Evolutionary conservation across 2,113 vertebrate species (phyloP), one percentile per base, ranked within the genome.

Genomic region (Poecile atricapillus): DNA sequence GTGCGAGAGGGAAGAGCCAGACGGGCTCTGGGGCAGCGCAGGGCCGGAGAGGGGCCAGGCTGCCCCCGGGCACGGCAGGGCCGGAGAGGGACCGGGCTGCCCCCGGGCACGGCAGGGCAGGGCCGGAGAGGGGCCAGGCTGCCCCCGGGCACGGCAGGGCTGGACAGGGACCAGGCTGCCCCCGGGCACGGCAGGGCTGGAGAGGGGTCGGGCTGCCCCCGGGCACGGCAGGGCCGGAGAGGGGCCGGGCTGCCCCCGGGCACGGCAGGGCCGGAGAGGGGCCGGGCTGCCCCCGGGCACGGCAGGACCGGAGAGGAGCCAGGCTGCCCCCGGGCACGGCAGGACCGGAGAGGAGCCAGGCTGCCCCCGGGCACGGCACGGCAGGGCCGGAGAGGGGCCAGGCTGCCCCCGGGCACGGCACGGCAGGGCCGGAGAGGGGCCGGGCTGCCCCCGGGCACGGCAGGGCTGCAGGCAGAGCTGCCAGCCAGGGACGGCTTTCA

Each of bases 21-120:
- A 1, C 10, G 6, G n/a, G 30, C 23, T 27, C 35, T 3, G 13
- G 55, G 70, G 59, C 68, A 15, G 58, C 0, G 2, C 10, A 0
- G 79, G 12, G 76, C 67, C 77, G 83, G 78, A 4, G 3, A 8
- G 62, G 28, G 52, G 14, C 28, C 47, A 12, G 53, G 44, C 46
- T 56, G 47, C 6, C 31, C 35, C 75, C 19, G 7, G 39, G 39
- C 39, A n/a, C n/a, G n/a, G n/a, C n/a, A n/a, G n/a, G n/a, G n/a
- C n/a, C n/a, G n/a, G n/a, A n/a, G n/a, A n/a, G n/a, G n/a, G n/a
- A n/a, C n/a, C n/a, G n/a, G n/a, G n/a, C n/a, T n/a, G n/a, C n/a
- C n/a, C n/a, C n/a, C n/a, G n/a, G n/a, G n/a, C n/a, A n/a, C n/a
- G 70, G 59, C 68, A 15, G 58, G 0, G 2, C 10, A 0, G 79